phyloP scores from a whole-genome alignment of 2,113 vertebrate species.

The Ochotona curzoniae region DNA sequence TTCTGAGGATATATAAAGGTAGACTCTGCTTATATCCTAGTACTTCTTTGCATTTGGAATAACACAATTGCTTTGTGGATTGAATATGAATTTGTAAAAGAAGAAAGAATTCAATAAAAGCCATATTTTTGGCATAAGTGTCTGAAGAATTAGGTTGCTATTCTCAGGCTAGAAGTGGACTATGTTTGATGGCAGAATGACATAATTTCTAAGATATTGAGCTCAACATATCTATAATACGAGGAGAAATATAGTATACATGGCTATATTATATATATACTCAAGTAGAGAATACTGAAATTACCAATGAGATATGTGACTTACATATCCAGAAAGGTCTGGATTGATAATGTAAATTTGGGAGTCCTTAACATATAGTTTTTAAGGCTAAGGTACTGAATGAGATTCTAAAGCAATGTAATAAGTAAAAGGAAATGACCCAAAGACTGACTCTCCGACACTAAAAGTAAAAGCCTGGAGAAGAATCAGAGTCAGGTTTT shows the following conservation, averaged over 20 bases:
- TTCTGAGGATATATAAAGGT: not conserved
- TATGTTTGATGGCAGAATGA: not conserved
- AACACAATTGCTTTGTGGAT: not conserved
- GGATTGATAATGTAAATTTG: not conserved
- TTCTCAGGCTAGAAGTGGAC: not conserved
- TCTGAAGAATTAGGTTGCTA: not conserved
- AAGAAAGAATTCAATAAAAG: slow-evolving; percentile 11
- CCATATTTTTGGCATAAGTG: not conserved
- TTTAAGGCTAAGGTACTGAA: slow-evolving; percentile 17
- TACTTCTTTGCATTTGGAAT: not conserved
- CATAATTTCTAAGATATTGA: not conserved
- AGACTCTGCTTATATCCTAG: not conserved
- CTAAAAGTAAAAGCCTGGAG: not conserved
- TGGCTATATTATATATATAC: not conserved
- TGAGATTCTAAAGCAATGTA: not conserved
- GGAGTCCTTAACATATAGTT: not conserved
- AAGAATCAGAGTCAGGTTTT: not conserved
- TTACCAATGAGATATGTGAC: not conserved
- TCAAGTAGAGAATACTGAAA: not conserved
- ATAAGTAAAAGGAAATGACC: not conserved
- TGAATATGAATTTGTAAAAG: not conserved
- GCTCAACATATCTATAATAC: not conserved
- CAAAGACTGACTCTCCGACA: not conserved
- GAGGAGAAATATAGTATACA: not conserved
- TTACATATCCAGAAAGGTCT: not conserved